Evolutionary conservation across 2,797 vertebrate species (phyloP), one percentile per base, ranked within the genome.

Genomic region (Anomalospiza imberbis): DNA sequence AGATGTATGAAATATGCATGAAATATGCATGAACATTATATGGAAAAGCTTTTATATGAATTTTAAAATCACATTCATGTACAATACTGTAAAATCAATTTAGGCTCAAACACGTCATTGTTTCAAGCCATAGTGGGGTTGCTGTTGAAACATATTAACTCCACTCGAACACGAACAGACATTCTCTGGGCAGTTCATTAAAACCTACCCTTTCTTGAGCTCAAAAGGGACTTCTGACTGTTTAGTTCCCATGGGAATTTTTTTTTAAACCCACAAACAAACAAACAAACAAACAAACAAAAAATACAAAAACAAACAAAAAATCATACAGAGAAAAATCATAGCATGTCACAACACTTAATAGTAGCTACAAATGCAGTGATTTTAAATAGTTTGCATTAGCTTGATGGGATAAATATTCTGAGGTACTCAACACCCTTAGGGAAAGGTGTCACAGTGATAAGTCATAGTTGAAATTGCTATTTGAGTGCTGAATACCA

Each of bases 401-500:
- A 94, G 86, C 57, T 89, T 76, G 78, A 91, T 89, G 76, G 89
- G 77, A 95, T 94, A 97, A 96, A 96, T 96, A 95, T 96, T 96
- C 88, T 90, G 84, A 97, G 84, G 65, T 95, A 94, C 84, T 95
- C 85, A 76, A 94, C 71, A 92, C 79, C 92, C 91, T 93, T 77
- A 84, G 86, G 86, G 80, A 95, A 40, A 89, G 88, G 70, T 88
- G 79, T 96, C 91, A 93, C 76, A 87, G 53, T 83, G 91, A 92
- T 95, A 96, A 96, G 84, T 80, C 73, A 86, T 28, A 85, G 73
- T 93, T 88, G 85, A 96, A 97, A 95, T 94, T 96, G 81, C 74
- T 95, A 76, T 95, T 89, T 94, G 94, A 97, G 76, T 88, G 89
- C 85, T 92, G 91, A 97, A 97, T 95, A 94, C 76, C 84, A 96